Conservation (phyloP, 1,140 invertebrate species). For the Sitophilus oryzae region DNA sequence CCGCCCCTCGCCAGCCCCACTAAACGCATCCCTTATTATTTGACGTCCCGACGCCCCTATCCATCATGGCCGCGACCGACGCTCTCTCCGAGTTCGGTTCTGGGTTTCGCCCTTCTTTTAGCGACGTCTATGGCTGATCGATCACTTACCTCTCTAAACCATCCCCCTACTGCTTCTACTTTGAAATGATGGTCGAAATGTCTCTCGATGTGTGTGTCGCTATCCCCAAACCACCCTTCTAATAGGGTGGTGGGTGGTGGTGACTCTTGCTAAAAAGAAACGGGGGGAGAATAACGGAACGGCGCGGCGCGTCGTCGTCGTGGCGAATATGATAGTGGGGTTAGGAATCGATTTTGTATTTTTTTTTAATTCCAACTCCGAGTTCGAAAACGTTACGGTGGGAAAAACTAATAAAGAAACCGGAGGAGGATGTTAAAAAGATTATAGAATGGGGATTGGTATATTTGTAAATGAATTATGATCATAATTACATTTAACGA, state of each 20-base stretch:
- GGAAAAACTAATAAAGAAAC: too few species aligned
- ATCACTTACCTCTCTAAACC: conserved; percentile 10
- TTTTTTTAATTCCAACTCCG: background rate
- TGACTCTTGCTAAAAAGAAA: background rate
- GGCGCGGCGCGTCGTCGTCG: background rate
- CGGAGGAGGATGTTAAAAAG: too few species aligned
- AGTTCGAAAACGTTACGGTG: background rate
- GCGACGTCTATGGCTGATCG: conserved; percentile 15
- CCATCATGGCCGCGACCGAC: conserved; percentile 9
- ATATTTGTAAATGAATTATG: too few species aligned
- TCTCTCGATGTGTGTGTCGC: conserved; percentile 14
- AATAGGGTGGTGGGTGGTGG: background rate
- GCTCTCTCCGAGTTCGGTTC: conserved; percentile 4
- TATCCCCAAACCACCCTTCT: too few species aligned
- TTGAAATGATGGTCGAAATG: too few species aligned
- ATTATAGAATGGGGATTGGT: too few species aligned
- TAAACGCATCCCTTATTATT: conserved; percentile 1
- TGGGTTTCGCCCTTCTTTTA: conserved; percentile 2
- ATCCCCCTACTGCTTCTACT: background rate
- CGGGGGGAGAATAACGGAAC: background rate
- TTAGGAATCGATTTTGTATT: background rate
- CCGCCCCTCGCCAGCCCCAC: background rate
- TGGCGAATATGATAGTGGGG: too few species aligned
- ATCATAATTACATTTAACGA: too few species aligned
- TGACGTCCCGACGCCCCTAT: conserved; percentile 1